Evolutionary conservation across 2,113 vertebrate species (phyloP), one percentile per base, ranked within the genome.

Genomic region (Dasyornis broadbenti): DNA sequence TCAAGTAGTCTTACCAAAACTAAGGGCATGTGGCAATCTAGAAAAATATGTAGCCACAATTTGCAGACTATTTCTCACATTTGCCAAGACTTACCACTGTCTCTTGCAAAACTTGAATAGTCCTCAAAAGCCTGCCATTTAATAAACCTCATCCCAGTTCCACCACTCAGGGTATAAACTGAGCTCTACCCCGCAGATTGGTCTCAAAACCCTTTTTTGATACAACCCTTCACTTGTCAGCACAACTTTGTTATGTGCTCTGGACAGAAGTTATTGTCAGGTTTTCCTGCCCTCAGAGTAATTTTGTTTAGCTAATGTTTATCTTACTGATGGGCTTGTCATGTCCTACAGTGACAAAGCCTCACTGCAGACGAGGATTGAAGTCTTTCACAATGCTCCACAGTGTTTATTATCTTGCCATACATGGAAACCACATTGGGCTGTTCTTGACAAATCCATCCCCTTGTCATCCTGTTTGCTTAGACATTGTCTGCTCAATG

Each of bases 31-130:
- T 16, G 9, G 2, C 49, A 30, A 26, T 31, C 24, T 56, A 65
- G 45, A 45, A 53, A n/a, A 64, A 44, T 6, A 40, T 4, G 10
- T 3, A 64, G 7, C 15, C 27, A 49, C 49, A 15, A 16, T 66
- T 91, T 92, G 28, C 15, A 42, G 5, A 19, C 13, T 6, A 0
- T 39, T 44, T 88, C 37, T 72, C 44, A n/a, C 9, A 15, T 54
- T 56, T 54, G 3, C 27, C 60, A 20, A 54, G 17, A 44, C 13
- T 42, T 54, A 19, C 9, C 21, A 5, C 26, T 53, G 2, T 31
- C 6, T 52, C n/a, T 63, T 0, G 0, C 9, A 56, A 35, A 15
- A 53, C 13, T 35, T 1, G 3, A 64, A 66, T 6, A 69, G 13
- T 10, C 27, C 16, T 89, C 31, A 22, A 45, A 54, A 18, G 11